phyloP scores from a whole-genome alignment of 2,113 vertebrate genomes.

The Aspidoscelis tigris region DNA sequence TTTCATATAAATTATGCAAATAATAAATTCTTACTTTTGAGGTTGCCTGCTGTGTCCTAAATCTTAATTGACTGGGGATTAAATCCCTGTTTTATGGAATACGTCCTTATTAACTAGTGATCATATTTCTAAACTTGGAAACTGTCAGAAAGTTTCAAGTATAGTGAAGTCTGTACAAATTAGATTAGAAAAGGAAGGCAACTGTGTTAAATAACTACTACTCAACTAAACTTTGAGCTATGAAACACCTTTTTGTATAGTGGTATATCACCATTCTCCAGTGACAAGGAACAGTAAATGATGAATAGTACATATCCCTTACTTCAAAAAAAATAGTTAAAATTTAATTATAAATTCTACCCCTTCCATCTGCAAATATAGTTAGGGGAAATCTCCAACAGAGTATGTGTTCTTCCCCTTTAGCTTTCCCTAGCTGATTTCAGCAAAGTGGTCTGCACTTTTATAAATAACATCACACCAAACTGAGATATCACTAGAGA shows the following conservation, averaged over 20 bases:
- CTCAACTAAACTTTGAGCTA: too few species aligned
- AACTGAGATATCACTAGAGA: neutral
- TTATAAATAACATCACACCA: neutral
- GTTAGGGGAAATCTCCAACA: too few species aligned
- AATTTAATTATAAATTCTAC: too few species aligned
- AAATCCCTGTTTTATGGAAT: neutral
- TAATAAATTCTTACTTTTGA: conserved; percentile 6
- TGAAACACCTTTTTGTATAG: neutral
- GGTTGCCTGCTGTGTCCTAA: conserved; percentile 9
- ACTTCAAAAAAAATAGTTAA: neutral
- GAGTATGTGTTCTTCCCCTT: neutral
- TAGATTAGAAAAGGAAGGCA: neutral
- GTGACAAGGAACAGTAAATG: neutral
- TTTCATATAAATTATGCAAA: conserved; percentile 9
- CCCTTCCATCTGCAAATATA: too few species aligned
- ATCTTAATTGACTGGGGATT: conserved; percentile 12
- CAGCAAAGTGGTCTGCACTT: too few species aligned
- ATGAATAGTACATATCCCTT: neutral
- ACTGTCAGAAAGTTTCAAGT: neutral
- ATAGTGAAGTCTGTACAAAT: neutral
- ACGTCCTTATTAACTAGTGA: neutral
- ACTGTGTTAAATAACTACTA: neutral
- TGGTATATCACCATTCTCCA: neutral
- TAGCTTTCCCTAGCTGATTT: neutral
- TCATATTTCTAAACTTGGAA: neutral